Evolutionary conservation across 2,797 vertebrate genomes (phyloP).

Genomic region (Ibycter americanus): DNA sequence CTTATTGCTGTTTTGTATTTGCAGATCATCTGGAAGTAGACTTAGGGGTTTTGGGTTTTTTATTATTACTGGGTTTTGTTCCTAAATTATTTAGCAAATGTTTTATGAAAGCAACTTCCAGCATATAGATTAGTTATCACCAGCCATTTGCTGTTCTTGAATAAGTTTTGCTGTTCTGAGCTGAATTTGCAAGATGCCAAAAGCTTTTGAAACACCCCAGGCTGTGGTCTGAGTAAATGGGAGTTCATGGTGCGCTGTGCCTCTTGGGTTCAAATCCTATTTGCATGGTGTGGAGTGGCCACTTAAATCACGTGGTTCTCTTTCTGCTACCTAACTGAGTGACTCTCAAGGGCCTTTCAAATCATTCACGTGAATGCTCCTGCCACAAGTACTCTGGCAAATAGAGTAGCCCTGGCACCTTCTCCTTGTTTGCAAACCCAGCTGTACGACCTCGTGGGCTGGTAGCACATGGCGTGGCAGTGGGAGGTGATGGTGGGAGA

Average conservation of each 20-base stretch:
- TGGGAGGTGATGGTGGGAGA: not conserved
- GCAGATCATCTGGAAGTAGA: constrained; percentile 2
- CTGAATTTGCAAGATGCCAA: not conserved
- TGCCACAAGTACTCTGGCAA: not conserved
- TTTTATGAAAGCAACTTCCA: not conserved
- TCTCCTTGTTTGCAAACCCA: not conserved
- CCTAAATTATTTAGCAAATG: constrained; percentile 36
- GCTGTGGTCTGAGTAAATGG: not conserved
- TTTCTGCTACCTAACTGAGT: not conserved
- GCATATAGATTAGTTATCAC: constrained; percentile 18
- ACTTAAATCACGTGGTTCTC: not conserved
- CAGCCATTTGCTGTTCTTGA: not conserved
- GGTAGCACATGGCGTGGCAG: not conserved
- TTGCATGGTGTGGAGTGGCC: not conserved
- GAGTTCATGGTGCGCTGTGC: not conserved
- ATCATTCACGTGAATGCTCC: not conserved
- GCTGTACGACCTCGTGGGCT: fast-evolving
- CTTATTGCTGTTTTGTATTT: not conserved
- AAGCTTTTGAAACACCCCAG: not conserved
- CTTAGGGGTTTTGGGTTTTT: fast-evolving
- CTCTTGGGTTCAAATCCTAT: not conserved
- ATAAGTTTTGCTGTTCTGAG: not conserved
- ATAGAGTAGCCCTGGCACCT: not conserved
- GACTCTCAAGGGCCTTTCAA: not conserved
- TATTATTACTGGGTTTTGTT: not conserved